Evolutionary conservation across 2,797 vertebrate species (phyloP).

Genomic region (Tiaroga cobitis): DNA sequence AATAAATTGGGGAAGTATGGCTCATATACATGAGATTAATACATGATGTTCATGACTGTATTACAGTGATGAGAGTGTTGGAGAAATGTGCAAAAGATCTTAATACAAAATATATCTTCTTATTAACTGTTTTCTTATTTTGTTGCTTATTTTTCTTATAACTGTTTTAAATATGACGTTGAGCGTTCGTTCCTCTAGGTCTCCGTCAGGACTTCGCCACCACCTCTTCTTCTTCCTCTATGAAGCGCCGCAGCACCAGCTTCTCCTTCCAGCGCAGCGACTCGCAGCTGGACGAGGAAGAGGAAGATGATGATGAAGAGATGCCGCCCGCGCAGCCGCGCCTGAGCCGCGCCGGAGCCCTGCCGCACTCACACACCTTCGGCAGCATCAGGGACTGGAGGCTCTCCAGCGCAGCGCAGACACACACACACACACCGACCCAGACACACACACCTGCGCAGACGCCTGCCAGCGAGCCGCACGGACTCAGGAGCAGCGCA

Average conservation of each 20-base stretch:
- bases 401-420: conserved; percentile 79
- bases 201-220: conserved; percentile 94
- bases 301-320: conserved; percentile 86
- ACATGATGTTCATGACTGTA: neutral
- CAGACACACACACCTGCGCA: conserved; percentile 73
- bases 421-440: conserved; percentile 63
- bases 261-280: conserved; percentile 80
- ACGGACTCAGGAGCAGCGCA: conserved; percentile 80
- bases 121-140: neutral
- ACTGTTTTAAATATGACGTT: no score
- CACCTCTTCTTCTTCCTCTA: conserved; percentile 73
- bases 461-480: conserved; percentile 77
- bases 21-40: no score
- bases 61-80: neutral
- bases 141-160: no score
- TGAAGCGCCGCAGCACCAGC: conserved; percentile 83
- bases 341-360: conserved; percentile 83
- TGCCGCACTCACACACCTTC: conserved; percentile 92
- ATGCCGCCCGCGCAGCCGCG: conserved; percentile 87
- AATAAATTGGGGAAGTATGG: neutral
- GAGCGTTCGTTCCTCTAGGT: conserved; percentile 74
- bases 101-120: neutral
- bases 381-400: conserved; percentile 90
- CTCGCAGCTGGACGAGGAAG: conserved; percentile 84
- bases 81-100: neutral